Conservation (phyloP, 1,140 invertebrate genomes). For the Epicauta chinensis region DNA sequence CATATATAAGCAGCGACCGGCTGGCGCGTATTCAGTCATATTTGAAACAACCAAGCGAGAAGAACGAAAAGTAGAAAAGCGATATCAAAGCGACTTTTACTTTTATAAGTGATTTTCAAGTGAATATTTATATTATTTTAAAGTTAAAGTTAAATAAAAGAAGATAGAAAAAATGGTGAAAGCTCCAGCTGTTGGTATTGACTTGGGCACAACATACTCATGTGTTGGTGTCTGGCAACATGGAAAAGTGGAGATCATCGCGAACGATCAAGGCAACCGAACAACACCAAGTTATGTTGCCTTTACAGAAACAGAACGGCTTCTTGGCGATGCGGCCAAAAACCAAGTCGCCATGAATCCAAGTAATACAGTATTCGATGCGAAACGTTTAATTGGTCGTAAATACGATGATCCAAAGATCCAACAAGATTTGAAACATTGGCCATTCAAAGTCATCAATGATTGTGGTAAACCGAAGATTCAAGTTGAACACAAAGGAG, state of each 20-base stretch:
- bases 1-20: too few relatives aligned
- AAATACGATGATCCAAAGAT: conserved; percentile 61
- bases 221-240: conserved; percentile 83
- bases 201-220: conserved; percentile 80
- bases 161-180: too few relatives aligned
- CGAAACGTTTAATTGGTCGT: conserved; percentile 49
- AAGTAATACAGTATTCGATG: conserved; percentile 72
- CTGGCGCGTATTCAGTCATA: too few relatives aligned
- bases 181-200: conserved; percentile 63
- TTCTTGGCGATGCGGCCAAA: conserved; percentile 94
- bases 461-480: conserved; percentile 62
- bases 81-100: too few relatives aligned
- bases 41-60: too few relatives aligned
- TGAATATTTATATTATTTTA: too few relatives aligned
- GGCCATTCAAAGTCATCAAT: conserved; percentile 65
- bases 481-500: conserved; percentile 63
- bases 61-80: too few relatives aligned
- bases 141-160: too few relatives aligned
- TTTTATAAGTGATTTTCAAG: too few relatives aligned
- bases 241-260: conserved; percentile 85
- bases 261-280: conserved; percentile 89
- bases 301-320: conserved; percentile 89
- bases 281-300: conserved; percentile 95
- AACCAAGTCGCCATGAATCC: conserved; percentile 88
- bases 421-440: conserved; percentile 65